Base-by-base conservation (phyloP, 2,797 vertebrate genomes). In the Todus mexicanus region DNA sequence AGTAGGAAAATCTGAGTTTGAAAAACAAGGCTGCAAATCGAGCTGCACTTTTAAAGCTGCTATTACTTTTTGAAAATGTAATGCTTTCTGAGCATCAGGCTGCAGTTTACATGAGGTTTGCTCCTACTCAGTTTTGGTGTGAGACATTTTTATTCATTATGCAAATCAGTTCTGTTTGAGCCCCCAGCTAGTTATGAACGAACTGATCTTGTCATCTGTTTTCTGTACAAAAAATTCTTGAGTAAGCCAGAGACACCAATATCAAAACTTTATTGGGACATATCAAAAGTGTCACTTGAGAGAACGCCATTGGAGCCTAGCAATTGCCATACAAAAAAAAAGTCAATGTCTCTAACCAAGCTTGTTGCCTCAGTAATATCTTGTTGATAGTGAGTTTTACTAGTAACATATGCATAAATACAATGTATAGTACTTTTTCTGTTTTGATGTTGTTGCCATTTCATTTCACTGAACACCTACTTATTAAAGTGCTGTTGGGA, bases 331-430 rank as follows among this genome's bases (percentile, higher is more conserved):
- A 43, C 17, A 26, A 35, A 31, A 48, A 57, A 45, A 37, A 76
- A 66, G 23, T 16, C 51, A 38, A 4, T 91, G 83, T 92, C 90
- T 93, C 81, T 93, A 84, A 83, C 79, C 59, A 72, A 94, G 77
- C 12, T 89, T 93, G 84, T 95, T 95, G 83, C 80, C 93, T 96
- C 87, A 26, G 80, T 91, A 90, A 78, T 96, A 87, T 65, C 78
- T 92, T 95, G 84, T 94, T 88, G 78, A 23, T 96, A 92, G 92
- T 91, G 76, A 95, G 83, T 94, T 96, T 94, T 92, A 66, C 53
- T 91, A 91, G 92, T 93, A 84, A 96, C 91, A 93, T 92, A 92
- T 81, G 47, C 84, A 92, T 86, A 93, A 86, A 79, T 85, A 77
- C 90, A 60, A 77, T 77, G 73, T 95, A 75, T 80, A 90, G 59